phyloP scores from a whole-genome alignment of 2,888 invertebrate species.

The Encarsia formosa region DNA sequence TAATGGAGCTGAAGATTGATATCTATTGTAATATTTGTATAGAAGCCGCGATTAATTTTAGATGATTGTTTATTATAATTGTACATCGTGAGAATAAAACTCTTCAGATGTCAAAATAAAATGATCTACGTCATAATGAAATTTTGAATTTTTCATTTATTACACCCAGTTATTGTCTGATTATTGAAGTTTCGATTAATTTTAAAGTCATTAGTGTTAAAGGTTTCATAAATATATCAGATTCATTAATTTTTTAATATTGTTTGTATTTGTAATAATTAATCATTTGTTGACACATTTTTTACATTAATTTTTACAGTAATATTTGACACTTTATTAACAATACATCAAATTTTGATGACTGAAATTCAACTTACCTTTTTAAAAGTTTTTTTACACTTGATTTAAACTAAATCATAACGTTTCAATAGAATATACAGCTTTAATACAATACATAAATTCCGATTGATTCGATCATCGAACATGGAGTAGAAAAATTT shows the following conservation, averaged over 20 bases:
- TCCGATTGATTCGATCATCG: constrained; percentile 14
- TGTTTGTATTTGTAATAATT: constrained; percentile 12
- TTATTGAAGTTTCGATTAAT: too few species aligned
- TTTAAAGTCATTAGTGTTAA: too few species aligned
- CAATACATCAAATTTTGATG: constrained; percentile 20
- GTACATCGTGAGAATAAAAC: constrained; percentile 32
- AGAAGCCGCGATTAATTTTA: constrained; percentile 44
- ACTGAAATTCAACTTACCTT: constrained; percentile 9
- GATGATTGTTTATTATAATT: constrained; percentile 41
- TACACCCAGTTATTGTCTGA: too few species aligned
- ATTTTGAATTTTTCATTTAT: neutral
- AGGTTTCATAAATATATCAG: too few species aligned
- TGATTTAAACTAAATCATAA: constrained; percentile 9
- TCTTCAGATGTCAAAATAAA: constrained; percentile 41
- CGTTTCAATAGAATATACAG: constrained; percentile 13
- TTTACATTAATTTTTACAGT: constrained; percentile 26
- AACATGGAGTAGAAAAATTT: constrained; percentile 15
- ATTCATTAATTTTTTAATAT: constrained; percentile 16
- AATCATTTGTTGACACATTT: constrained; percentile 11
- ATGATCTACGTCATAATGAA: constrained; percentile 18
- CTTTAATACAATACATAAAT: constrained; percentile 15
- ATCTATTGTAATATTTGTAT: constrained; percentile 45
- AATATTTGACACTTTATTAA: constrained; percentile 26
- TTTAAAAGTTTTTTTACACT: constrained; percentile 10
- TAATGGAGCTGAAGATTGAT: constrained; percentile 29